Evolutionary conservation across 2,797 vertebrate genomes (phyloP), one percentile per base, ranked within the genome.

Genomic region (Mormyrus hasselquistii): DNA sequence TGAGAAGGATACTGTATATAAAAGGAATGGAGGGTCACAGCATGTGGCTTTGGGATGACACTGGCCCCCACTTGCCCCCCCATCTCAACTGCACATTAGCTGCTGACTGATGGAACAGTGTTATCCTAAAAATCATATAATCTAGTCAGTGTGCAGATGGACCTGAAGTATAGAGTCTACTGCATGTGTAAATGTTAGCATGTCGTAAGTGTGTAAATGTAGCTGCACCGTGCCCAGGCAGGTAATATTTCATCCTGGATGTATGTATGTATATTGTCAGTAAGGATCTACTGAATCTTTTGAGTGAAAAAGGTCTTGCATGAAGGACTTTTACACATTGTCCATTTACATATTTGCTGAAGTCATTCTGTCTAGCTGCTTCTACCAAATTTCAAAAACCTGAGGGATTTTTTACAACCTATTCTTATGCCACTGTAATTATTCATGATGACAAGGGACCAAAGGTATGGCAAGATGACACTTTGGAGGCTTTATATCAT

Each of bases 381-480:
- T 83, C 38, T 47, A 83, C 79, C 16, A 50, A 83, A 10, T 47
- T 47, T 47, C 9, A 83, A 38, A 14, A 76, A 76, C 49, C 19
- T 82, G 38, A 62, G 25, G 86, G 29, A 57, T n/a, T 73, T 69
- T n/a, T 73, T 85, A 91, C 53, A 55, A 86, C 14, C 59, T 50
- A 76, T 62, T 38, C 89, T 86, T 90, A 89, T 92, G 93, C 92
- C 83, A 0, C 88, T 90, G 89, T 87, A 92, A 95, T 95, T 95
- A 96, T 95, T 95, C 93, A 95, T 92, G 92, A 93, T 91, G 92
- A 91, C 95, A 95, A 94, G 91, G 94, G 88, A 90, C 90, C 91
- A 94, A 92, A 92, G 92, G 94, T 38, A 82, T 91, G 90, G 83
- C 92, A 93, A 94, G 93, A 95, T 92, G 93, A 91, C 91, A 93